A percentile compares a stretch with the other conserved stretches of the same genome.
phyloP scores from a whole-genome alignment of 2,113 vertebrate genomes.

The cattle (Bos taurus) region DNA sequence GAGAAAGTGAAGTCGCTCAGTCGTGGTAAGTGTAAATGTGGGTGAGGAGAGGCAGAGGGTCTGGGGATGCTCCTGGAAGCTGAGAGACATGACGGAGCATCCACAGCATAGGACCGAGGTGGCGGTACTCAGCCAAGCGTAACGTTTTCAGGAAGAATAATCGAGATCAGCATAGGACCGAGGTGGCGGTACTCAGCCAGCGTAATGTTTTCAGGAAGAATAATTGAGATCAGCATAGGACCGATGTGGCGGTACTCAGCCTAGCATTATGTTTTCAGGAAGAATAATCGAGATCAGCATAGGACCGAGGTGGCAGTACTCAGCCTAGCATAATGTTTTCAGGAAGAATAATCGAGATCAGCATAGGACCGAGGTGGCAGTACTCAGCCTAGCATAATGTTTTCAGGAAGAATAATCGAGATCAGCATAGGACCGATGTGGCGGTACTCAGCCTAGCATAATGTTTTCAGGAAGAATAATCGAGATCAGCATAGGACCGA shows the following conservation, averaged over 20 bases:
- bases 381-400: background rate
- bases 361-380: background rate
- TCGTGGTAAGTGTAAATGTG: background rate
- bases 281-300: background rate
- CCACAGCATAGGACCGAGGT: background rate
- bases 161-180: background rate
- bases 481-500: background rate
- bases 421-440: background rate
- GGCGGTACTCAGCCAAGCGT: background rate
- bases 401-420: background rate
- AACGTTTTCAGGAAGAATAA: background rate
- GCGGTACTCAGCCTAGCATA: background rate
- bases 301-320: background rate
- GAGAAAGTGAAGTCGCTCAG: too few species aligned
- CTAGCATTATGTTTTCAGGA: background rate
- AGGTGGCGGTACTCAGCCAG: background rate
- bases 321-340: background rate
- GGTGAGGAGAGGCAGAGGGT: background rate
- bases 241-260: background rate
- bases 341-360: background rate
- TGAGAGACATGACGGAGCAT: rapidly evolving
- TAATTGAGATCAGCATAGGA: background rate
- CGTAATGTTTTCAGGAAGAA: background rate
- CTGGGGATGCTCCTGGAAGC: background rate
- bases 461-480: background rate